Base-by-base conservation (phyloP, 2,113 vertebrate genomes). In the Mungos mungo region DNA sequence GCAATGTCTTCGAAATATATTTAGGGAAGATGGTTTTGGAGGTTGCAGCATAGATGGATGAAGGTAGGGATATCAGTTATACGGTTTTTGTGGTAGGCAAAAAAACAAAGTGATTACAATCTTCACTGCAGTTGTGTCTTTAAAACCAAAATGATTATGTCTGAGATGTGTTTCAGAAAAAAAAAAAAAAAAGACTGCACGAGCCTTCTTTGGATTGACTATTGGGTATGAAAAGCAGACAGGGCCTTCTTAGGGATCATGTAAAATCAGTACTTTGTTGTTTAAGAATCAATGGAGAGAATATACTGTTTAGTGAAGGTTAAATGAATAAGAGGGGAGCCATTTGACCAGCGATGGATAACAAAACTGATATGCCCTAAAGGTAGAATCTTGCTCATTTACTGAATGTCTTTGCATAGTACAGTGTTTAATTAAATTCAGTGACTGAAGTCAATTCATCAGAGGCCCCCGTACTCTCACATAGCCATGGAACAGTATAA, bases 351-450 rank as follows among this genome's bases (percentile, higher is more conserved):
- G 52, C 31, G 88, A 41, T 4, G 38, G 92, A 19, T 60, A 27
- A 4, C 14, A 27, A n/a, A 89, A 52, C 18, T 45, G 65, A 12
- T 50, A 25, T 19, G 8, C 19, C 18, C 21, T 47, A 27, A 23
- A 88, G 13, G 25, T 54, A 15, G 47, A 79, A 72, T 82, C 12
- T 84, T 63, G 27, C 18, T 87, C 5, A 54, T 50, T 83, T 85
- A 38, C 1, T 79, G 29, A 8, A 10, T 77, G 85, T 91, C 10
- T 79, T 74, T 82, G 80, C 57, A 47, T 15, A 83, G 18, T 29
- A 92, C 11, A 31, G n/a, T 79, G 45, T 92, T 96, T 87, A 76
- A 52, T 95, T 83, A 85, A 81, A 91, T 79, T 97, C 63, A 52
- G 11, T 76, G 74, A 72, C 27, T 19, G 18, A 33, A 35, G 9